A percentile compares a stretch with the other conserved stretches of the same genome.
Conservation (phyloP, 2,113 vertebrate species). For the Numenius arquata region DNA sequence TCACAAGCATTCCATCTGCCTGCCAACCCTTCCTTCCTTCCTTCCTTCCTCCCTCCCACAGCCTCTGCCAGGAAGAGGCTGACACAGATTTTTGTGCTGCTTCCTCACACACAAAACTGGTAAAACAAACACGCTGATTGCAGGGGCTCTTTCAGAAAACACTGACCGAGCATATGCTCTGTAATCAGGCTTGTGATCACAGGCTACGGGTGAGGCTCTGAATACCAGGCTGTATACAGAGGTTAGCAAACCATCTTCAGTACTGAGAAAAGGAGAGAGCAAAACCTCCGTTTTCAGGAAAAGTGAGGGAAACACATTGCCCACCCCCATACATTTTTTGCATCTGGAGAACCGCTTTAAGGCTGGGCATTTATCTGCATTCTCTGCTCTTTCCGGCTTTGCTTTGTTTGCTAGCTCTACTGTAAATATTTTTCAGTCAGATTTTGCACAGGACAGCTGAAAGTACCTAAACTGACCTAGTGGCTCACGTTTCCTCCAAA, state of each 20-base stretch:
- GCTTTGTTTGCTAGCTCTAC: not conserved
- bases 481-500: not conserved
- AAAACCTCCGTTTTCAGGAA: not conserved
- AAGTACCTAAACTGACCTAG: not conserved
- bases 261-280: not conserved
- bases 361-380: not conserved
- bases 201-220: accelerated
- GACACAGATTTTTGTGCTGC: not conserved
- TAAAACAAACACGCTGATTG: slow-evolving; percentile 8
- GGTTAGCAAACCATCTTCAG: not conserved
- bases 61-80: not conserved
- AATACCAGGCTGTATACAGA: not conserved
- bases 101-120: not conserved
- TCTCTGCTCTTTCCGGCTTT: not conserved
- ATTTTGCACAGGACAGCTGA: not conserved
- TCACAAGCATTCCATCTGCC: not conserved
- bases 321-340: not conserved
- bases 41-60: not conserved
- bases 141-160: not conserved
- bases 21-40: not conserved
- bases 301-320: not conserved
- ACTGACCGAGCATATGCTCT: not conserved
- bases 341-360: not conserved
- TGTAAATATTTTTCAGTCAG: not conserved
- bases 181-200: not conserved